phyloP scores from a whole-genome alignment of 2,113 vertebrate species.

The Atherinomorus stipes region DNA sequence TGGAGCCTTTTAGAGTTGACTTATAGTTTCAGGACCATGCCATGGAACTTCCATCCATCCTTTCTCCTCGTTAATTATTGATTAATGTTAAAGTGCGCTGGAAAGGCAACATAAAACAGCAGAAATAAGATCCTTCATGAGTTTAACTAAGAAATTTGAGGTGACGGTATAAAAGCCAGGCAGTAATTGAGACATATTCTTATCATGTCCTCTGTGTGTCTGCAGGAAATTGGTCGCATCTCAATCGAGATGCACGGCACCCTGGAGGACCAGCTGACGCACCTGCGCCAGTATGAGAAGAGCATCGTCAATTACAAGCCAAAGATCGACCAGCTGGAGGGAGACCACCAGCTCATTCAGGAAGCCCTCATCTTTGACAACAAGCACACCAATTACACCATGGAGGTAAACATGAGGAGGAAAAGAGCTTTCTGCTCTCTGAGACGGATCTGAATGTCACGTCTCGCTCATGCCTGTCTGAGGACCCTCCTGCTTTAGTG shows the following conservation, averaged over 20 bases:
- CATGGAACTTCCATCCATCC: too few species aligned
- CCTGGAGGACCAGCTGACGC: conserved; percentile 95
- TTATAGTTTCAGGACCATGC: not conserved
- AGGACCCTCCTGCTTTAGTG: not conserved
- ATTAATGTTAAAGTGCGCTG: not conserved
- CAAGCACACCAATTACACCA: conserved; percentile 99
- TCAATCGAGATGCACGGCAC: conserved; percentile 99
- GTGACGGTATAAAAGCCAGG: not conserved
- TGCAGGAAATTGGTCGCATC: conserved; percentile 96
- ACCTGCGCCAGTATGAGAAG: conserved; percentile 97
- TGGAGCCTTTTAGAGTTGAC: not conserved
- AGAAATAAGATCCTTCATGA: not conserved
- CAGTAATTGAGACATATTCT: not conserved
- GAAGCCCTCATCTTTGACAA: conserved; percentile 99
- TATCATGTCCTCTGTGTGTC: not conserved
- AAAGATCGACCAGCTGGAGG: conserved; percentile 99
- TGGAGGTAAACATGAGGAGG: conserved; percentile 87
- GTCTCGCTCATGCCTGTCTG: conserved; percentile 3
- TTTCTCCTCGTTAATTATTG: too few species aligned
- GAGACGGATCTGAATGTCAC: not conserved
- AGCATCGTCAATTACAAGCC: conserved; percentile 99
- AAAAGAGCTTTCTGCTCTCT: not conserved
- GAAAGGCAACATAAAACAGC: not conserved
- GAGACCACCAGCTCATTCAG: conserved; percentile 98
- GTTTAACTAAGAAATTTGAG: not conserved